Evolutionary conservation across 2,888 invertebrate genomes (phyloP), one percentile per base, ranked within the genome.

Genomic region (Coelinius sp.): DNA sequence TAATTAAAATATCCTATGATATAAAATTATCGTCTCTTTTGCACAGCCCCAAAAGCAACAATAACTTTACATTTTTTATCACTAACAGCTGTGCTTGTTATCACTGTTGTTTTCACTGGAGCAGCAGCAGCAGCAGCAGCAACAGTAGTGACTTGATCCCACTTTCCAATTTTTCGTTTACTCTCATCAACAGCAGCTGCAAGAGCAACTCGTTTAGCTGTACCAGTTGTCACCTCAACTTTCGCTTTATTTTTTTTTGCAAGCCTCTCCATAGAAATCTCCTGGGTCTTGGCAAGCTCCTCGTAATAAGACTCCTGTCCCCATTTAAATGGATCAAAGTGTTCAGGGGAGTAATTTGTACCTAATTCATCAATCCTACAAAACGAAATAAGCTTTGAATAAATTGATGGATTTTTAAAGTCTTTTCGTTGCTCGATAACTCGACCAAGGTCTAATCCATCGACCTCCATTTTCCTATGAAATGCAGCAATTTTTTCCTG

Each of bases 341-440:
- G 93, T 81, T 96, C 94, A 69, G 96, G 94, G 0, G 97, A 95
- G 89, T 97, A 99, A 89, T 98, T 98, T 35, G 98, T 97, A 68
- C 98, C 98, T 81, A 97, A 91, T 88, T 99, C 98, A 89, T 98
- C 97, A 73, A 99, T 96, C 79, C 94, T 94, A 90, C 97, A 97
- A 88, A 94, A 97, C 79, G 96, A 94, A 78, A 99, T 96, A 0
- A 99, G 90, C 86, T 98, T 98, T 86, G 98, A 98, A 88, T 99
- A 99, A 82, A 99, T 98, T 83, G 98, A 97, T 0, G 98, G 98
- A 89, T 99, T 99, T 67, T 98, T 91, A 83, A 98, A 98, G 85
- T 95, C 96, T 88, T 98, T 98, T 77, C 95, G 92, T 78, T 94
- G 93, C 85, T 98, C 97, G 77, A 98, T 98, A 4, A 94, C 90